Percentiles rank a stretch among this genome's conserved stretches.
phyloP scores from a whole-genome alignment of 1,140 invertebrate species.

The Drosophila prosaltans region DNA sequence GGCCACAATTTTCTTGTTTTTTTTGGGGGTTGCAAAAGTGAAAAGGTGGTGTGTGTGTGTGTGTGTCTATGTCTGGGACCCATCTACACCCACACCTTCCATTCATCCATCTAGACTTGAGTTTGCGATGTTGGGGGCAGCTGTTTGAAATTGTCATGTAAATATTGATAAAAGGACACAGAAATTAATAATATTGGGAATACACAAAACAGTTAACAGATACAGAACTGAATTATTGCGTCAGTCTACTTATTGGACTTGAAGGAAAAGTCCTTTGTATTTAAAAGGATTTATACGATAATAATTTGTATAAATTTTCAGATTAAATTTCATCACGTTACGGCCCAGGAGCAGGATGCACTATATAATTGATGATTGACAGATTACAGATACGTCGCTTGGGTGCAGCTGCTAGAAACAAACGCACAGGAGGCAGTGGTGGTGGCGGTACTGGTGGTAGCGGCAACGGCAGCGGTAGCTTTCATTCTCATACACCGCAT shows the following conservation, averaged over 20 bases:
- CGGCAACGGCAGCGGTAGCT: conserved; percentile 29
- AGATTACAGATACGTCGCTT: conserved; percentile 79
- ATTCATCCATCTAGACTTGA: background rate
- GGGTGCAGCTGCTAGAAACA: conserved; percentile 76
- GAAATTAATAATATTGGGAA: background rate
- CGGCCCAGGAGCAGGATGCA: conserved; percentile 53
- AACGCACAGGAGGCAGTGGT: conserved; percentile 59
- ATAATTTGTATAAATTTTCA: too few species aligned
- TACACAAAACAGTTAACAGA: too few species aligned
- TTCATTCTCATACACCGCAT: conserved; percentile 45
- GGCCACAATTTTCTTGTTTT: background rate
- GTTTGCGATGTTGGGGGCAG: conserved; percentile 33
- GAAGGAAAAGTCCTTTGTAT: too few species aligned
- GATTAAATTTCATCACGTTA: background rate
- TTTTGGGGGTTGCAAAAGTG: conserved; percentile 49
- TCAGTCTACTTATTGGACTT: too few species aligned
- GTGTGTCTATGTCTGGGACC: background rate
- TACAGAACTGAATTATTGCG: too few species aligned
- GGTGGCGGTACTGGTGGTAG: conserved; percentile 8
- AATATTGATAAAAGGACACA: conserved; percentile 49
- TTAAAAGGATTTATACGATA: too few species aligned
- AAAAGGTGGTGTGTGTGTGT: background rate
- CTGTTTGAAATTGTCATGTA: conserved; percentile 47
- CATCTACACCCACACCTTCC: too few species aligned
- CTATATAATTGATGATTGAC: conserved; percentile 77